These are phyloP conservation scores for Rhagoletis pomonella DNA, from an alignment of 1,140 invertebrate species.

Conservation along the genomic window DNA sequence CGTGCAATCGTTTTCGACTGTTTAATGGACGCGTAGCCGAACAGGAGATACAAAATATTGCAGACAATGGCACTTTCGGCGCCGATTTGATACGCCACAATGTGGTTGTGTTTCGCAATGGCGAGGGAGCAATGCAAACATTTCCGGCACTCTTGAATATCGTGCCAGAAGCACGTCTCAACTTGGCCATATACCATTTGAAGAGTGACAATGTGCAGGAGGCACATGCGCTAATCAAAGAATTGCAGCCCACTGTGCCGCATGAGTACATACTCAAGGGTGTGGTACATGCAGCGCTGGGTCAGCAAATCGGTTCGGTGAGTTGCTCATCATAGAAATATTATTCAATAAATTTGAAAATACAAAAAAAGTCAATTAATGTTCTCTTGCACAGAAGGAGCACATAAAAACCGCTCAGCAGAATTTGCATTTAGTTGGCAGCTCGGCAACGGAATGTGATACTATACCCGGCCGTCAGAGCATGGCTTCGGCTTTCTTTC, in stretches of 20 bases:
- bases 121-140: slow-evolving; percentile 94
- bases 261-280: slow-evolving; percentile 98
- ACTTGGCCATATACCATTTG: slow-evolving; percentile 96
- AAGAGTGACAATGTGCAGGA: slow-evolving; percentile 93
- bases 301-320: slow-evolving; percentile 93
- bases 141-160: slow-evolving; percentile 94
- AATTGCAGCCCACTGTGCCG: slow-evolving; percentile 93
- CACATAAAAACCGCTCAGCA: slow-evolving; percentile 96
- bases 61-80: slow-evolving; percentile 90
- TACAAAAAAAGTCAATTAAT: not conserved
- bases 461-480: slow-evolving; percentile 95
- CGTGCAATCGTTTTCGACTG: slow-evolving; percentile 82
- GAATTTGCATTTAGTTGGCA: slow-evolving; percentile 97
- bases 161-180: slow-evolving; percentile 96
- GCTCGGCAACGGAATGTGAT: slow-evolving; percentile 96
- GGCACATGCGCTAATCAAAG: slow-evolving; percentile 93
- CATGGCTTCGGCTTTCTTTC: slow-evolving; percentile 97
- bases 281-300: slow-evolving; percentile 94
- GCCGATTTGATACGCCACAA: slow-evolving; percentile 97
- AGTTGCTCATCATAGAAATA: slow-evolving; percentile 57
- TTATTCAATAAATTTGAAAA: too few relatives aligned
- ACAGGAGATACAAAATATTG: slow-evolving; percentile 85
- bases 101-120: slow-evolving; percentile 95
- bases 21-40: slow-evolving; percentile 97
- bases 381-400: slow-evolving; percentile 81